Conservation (phyloP, 2,888 invertebrate genomes). For the Lissonota sp. region DNA sequence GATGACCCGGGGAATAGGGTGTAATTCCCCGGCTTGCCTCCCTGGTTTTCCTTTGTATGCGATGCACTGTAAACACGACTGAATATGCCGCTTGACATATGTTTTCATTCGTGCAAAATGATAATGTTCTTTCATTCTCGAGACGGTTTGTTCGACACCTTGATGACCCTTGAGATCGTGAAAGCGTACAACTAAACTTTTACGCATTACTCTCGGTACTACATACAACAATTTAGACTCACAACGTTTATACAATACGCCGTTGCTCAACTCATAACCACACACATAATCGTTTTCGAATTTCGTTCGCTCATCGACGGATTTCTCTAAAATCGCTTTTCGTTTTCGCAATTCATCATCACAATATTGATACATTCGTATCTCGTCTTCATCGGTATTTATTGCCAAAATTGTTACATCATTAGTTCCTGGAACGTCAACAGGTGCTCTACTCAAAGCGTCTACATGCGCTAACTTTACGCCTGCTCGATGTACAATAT, state of each 20-base stretch:
- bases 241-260: conserved; percentile 23
- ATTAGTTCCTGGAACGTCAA: conserved; percentile 3
- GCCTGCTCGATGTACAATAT: conserved; percentile 66
- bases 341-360: conserved; percentile 16
- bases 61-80: conserved; percentile 63
- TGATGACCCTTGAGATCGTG: conserved; percentile 28
- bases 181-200: conserved; percentile 23
- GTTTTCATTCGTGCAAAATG: conserved; percentile 1
- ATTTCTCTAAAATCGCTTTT: conserved; percentile 12
- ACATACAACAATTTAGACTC: conserved; percentile 38
- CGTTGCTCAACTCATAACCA: conserved; percentile 5
- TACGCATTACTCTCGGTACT: background rate
- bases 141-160: conserved; percentile 36
- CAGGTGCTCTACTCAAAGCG: conserved; percentile 63
- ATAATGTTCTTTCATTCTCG: background rate
- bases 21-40: background rate
- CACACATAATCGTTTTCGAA: background rate
- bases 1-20: conserved; percentile 30
- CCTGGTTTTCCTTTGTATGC: conserved; percentile 40
- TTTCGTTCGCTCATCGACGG: conserved; percentile 2
- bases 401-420: conserved; percentile 1
- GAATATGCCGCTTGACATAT: conserved; percentile 38
- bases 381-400: conserved; percentile 8
- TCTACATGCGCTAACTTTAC: conserved; percentile 62
- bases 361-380: conserved; percentile 11